Base-by-base conservation (phyloP, 2,797 vertebrate genomes). In the Babyrousa celebensis region DNA sequence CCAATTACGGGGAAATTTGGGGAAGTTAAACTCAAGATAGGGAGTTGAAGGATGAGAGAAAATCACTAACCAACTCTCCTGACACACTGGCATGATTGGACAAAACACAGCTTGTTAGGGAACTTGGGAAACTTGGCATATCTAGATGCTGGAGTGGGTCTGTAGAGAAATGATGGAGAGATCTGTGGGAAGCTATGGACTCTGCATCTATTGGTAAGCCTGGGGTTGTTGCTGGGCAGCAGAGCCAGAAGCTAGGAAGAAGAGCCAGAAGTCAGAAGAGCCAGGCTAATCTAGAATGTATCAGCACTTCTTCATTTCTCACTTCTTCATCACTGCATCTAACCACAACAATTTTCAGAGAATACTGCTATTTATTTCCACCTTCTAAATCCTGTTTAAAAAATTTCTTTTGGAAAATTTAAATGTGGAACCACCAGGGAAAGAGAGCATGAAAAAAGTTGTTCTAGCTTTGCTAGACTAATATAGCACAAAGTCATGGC, bases 11-110 rank as follows among this genome's bases (percentile, higher is more conserved):
- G 54, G 25, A 63, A 36, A 84, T 68, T 75, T 68, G 40, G 40
- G 58, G 32, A 83, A 52, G 1, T 52, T n/a, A 70, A 83, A 20
- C 36, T 20, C 6, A 60, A 68, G 75, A 60, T 18, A 6, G 52
- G 63, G 18, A 62, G n/a, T 63, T 94, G 43, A 43, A 90, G 20
- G 65, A 78, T 56, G 25, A 85, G 32, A 90, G 27, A 71, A 94
- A 91, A 71, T 63, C 48, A 62, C 54, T 62, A n/a, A 72, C 63
- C 56, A 72, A 43, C 12, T 7, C 20, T 90, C 40, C 32, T 63
- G 63, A 43, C 48, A 79, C 27, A 63, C 1, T 27, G 74, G 72
- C 20, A 71, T 65, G 58, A 54, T 0, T 85, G 82, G 65, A 78
- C n/a, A 79, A 91, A 48, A 63, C 54, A 91, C 16, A 43, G 43